Conservation (phyloP, 2,797 vertebrate genomes). For the Petrocephalus sullivani region DNA sequence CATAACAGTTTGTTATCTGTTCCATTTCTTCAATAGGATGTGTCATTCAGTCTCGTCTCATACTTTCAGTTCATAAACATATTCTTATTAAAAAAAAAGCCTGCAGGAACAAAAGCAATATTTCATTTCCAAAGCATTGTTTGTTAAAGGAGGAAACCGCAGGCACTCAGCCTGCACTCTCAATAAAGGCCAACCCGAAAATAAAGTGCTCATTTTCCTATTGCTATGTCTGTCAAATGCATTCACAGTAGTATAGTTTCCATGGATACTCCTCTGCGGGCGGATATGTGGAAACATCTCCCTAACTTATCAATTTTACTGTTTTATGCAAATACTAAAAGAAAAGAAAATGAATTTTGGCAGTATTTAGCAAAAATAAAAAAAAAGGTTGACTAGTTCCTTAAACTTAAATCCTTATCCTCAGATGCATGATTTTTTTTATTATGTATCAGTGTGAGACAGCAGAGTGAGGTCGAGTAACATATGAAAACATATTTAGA, state of each 20-base stretch:
- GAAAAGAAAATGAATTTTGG: background rate
- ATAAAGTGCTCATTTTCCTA: background rate
- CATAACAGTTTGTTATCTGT: background rate
- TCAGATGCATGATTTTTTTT: background rate
- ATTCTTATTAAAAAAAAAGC: background rate
- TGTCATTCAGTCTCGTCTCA: background rate
- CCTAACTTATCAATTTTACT: background rate
- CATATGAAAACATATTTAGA: background rate
- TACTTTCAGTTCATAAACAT: slow-evolving; percentile 6
- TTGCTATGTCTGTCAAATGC: background rate
- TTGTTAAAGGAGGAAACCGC: slow-evolving; percentile 3
- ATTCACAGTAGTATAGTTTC: background rate
- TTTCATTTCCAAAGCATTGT: background rate
- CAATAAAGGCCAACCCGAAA: background rate
- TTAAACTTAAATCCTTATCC: background rate
- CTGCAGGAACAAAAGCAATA: slow-evolving; percentile 6
- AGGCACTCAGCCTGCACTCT: background rate
- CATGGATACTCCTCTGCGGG: background rate
- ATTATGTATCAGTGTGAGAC: background rate
- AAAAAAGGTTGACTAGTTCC: background rate
- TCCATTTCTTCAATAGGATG: background rate
- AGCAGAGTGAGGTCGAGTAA: background rate
- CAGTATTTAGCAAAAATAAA: background rate
- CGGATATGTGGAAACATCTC: background rate
- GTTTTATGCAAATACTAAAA: background rate